Base-by-base conservation (phyloP, 2,113 vertebrate species). In the Sander lucioperca region DNA sequence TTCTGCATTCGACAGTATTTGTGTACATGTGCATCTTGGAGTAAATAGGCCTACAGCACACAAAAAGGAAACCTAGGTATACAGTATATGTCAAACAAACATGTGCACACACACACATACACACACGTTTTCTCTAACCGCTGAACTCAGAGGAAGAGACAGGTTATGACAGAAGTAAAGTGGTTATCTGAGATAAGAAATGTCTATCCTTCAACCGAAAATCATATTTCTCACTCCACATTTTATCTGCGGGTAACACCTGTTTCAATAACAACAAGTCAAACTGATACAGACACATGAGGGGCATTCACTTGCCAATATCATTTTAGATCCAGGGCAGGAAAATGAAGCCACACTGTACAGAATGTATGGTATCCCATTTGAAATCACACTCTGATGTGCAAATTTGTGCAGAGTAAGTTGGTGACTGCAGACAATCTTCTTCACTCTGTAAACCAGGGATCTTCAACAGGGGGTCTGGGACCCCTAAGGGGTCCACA, bases 141-240 rank as follows among this genome's bases (percentile, higher is more conserved):
- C 84, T 81, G 80, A 89, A 90, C 74, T 91, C 84, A 65, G 88
- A 77, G 80, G 79, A 84, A 87, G 77, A 89, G 88, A 89, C 87
- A 86, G 85, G 88, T 90, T 87, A 90, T 91, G 85, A 90, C 85
- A 88, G 87, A 79, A 86, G 89, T 86, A 86, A 93, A 91, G 92
- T 92, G 91, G 88, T 91, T 93, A 91, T 91, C 89, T 85, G 68
- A 86, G 93, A 93, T 92, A 92, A 93, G 90, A 91, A 83, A 93
- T 85, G 85, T 88, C 91, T 91, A 88, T 93, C 91, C 92, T 93
- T 93, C 86, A 92, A 86, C 85, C 33, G 39, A 88, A 91, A 93
- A 91, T 89, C 88, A 83, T 73, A 91, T 90, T 93, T 93, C 89
- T 91, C 86, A 90, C 88, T 90, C 79, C 83, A 88, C 65, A 85